Base-by-base conservation (phyloP, 2,113 vertebrate genomes). In the Nyctibius bracteatus region DNA sequence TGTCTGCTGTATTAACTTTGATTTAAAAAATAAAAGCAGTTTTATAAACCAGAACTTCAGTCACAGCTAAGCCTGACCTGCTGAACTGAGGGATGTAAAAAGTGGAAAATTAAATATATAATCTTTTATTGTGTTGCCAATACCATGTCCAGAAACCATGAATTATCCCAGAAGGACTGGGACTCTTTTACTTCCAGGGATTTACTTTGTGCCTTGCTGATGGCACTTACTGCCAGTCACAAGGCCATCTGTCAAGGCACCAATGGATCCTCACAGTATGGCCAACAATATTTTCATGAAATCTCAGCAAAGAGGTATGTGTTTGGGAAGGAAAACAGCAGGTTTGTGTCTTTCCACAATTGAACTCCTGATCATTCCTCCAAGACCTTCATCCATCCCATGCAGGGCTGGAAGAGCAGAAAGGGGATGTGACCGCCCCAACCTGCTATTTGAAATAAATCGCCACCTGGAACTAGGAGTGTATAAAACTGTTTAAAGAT, bases 181-280 rank as follows among this genome's bases (percentile, higher is more conserved):
- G 17, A 55, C 21, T 47, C 33, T 82, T n/a, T 59, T 63, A 25
- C 54, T 83, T 77, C 6, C 57, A 72, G 61, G 61, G 39, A 71
- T 96, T 93, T 85, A 65, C 49, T 37, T 57, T 33, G n/a, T 65
- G 28, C 51, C 81, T 88, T 51, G 57, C 35, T 51, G 47, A 30
- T 20, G 39, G 68, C 49, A 39, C 65, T 74, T 52, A 20, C 15
- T 12, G 31, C 51, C 37, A 41, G n/a, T 73, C 41, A 52, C 24
- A n/a, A 81, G 41, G 59, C 55, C 72, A 41, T 90, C 72, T 15
- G 23, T 92, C 72, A 86, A 57, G 51, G 52, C 52, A 61, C 21
- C 2, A 1, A 14, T 22, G 37, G n/a, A 92, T 41, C 28, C 31
- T 37, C 20, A 5, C 19, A 0, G 0, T 33, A 70, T 5, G 1